Evolutionary conservation across 2,888 invertebrate genomes (phyloP).

Genomic region (Tubulanus polymorphus): DNA sequence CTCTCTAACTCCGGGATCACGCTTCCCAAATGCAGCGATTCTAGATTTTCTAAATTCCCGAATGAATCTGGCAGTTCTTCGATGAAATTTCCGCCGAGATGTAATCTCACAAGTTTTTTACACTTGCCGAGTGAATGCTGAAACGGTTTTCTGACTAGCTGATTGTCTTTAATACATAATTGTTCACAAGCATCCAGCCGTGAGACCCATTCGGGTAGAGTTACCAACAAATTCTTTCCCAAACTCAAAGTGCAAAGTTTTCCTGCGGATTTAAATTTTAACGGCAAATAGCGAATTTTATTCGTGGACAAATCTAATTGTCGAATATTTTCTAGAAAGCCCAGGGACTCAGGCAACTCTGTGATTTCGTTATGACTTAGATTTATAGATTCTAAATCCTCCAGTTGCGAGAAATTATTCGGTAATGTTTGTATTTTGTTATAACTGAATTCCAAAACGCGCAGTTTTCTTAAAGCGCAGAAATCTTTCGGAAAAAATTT

Average conservation of each 20-base stretch:
- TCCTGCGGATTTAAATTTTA: slow-evolving; percentile 22
- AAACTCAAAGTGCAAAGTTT: slow-evolving; percentile 27
- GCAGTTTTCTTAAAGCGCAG: slow-evolving; percentile 25
- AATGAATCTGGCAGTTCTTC: slow-evolving; percentile 30
- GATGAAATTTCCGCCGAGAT: slow-evolving; percentile 39
- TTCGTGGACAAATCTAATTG: slow-evolving; percentile 34
- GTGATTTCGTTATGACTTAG: slow-evolving; percentile 28
- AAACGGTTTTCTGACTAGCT: slow-evolving; percentile 23
- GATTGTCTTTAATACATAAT: slow-evolving; percentile 32
- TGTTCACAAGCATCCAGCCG: slow-evolving; percentile 23
- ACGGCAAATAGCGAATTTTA: slow-evolving; percentile 25
- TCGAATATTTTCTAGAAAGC: slow-evolving; percentile 24
- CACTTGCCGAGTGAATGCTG: slow-evolving; percentile 24
- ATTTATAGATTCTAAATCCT: slow-evolving; percentile 27
- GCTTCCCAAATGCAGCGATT: slow-evolving; percentile 36
- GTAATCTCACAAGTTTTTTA: slow-evolving; percentile 26
- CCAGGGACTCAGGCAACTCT: slow-evolving; percentile 27
- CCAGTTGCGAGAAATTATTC: slow-evolving; percentile 27
- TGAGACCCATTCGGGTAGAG: slow-evolving; percentile 31
- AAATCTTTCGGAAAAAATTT: slow-evolving; percentile 30
- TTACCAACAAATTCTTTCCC: slow-evolving; percentile 26
- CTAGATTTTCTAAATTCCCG: slow-evolving; percentile 28
- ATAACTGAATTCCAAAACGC: slow-evolving; percentile 26
- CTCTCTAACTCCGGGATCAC: slow-evolving; percentile 38
- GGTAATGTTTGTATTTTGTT: slow-evolving; percentile 28